Percentiles rank a stretch among this genome's conserved stretches.
Evolutionary conservation across 2,113 vertebrate genomes (phyloP).

Genomic region (Dissostichus mawsoni): DNA sequence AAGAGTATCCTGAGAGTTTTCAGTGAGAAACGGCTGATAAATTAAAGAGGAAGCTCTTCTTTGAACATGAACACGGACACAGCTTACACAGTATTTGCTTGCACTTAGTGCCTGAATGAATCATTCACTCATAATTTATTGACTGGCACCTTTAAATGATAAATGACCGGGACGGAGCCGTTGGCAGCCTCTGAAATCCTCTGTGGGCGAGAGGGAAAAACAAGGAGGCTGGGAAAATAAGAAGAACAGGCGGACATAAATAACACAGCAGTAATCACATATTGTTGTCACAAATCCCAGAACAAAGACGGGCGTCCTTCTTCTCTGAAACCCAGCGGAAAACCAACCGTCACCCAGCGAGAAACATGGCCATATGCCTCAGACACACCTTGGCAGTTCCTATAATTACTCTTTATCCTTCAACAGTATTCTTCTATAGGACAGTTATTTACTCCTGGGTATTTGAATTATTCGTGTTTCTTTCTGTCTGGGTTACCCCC

Average conservation of each 20-base stretch:
- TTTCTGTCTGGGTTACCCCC: constrained; percentile 17
- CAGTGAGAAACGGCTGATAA: constrained; percentile 51
- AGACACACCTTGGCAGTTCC: constrained; percentile 65
- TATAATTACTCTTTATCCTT: constrained; percentile 61
- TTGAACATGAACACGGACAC: constrained; percentile 55
- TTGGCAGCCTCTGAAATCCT: constrained; percentile 58
- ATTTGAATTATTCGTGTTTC: constrained; percentile 37
- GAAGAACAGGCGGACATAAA: constrained; percentile 63
- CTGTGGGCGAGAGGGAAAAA: constrained; percentile 25
- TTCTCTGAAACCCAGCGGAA: constrained; percentile 48
- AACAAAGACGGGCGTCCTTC: constrained; percentile 52
- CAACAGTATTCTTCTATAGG: constrained; percentile 34
- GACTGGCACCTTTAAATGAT: constrained; percentile 77
- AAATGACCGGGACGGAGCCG: constrained; percentile 67
- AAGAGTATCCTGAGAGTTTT: constrained; percentile 8
- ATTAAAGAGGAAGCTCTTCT: constrained; percentile 68
- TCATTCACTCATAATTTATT: constrained; percentile 81
- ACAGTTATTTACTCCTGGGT: constrained; percentile 36
- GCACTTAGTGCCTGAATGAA: constrained; percentile 77
- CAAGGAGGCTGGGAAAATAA: constrained; percentile 54
- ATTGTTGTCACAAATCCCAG: constrained; percentile 70
- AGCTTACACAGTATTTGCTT: constrained; percentile 67
- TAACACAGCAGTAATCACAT: constrained; percentile 67
- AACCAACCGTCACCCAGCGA: constrained; percentile 51
- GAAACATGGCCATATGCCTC: constrained; percentile 42